Evolutionary conservation across 2,888 invertebrate species (phyloP).

Genomic region (Margaritifera margaritifera): DNA sequence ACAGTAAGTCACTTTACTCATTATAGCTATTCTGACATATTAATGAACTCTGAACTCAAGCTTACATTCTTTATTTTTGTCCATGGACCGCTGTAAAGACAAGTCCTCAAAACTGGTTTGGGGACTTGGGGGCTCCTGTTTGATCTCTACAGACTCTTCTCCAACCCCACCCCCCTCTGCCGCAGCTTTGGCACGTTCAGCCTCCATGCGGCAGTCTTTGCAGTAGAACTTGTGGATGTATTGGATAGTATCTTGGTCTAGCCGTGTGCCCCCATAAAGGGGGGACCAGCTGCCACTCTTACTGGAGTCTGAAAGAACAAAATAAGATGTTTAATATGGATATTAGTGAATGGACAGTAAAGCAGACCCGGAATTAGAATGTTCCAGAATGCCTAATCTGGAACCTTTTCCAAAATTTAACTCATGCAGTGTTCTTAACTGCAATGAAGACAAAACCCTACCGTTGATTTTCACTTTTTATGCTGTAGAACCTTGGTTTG

Average conservation of each 20-base stretch:
- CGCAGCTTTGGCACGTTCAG: conserved; percentile 47
- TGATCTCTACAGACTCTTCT: conserved; percentile 13
- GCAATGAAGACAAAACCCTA: no score
- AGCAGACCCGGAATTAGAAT: no score
- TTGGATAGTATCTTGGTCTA: conserved; percentile 65
- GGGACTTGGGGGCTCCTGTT: conserved; percentile 69
- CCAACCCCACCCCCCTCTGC: conserved; percentile 23
- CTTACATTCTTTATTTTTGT: conserved; percentile 99
- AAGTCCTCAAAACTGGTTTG: conserved; percentile 96
- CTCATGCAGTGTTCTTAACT: no score
- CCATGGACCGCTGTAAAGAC: conserved; percentile 92
- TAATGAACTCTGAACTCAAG: conserved; percentile 53
- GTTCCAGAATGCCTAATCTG: no score
- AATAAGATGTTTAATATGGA: no score
- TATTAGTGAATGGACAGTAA: no score
- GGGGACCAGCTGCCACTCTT: conserved; percentile 61
- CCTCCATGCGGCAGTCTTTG: conserved; percentile 67
- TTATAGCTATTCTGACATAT: background rate
- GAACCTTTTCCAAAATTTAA: no score
- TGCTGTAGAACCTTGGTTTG: no score
- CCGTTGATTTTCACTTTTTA: no score
- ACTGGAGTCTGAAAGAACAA: conserved; percentile 53
- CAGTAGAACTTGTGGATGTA: conserved; percentile 68
- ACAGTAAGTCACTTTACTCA: no score
- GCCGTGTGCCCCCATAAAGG: conserved; percentile 57